phyloP scores from a whole-genome alignment of 2,113 vertebrate genomes.

The Syngnathus scovelli region DNA sequence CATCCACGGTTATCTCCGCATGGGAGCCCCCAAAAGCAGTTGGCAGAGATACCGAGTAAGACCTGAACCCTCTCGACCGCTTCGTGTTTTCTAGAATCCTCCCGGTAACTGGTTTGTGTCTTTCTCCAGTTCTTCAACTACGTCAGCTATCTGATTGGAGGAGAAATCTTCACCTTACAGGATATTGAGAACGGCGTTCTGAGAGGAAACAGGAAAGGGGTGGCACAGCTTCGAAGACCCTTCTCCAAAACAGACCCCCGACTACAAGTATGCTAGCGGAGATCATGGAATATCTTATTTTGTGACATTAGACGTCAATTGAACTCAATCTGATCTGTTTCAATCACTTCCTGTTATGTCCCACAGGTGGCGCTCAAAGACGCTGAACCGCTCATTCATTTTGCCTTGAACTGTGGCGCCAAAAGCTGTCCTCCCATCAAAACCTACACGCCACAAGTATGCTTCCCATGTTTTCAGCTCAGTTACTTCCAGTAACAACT shows the following conservation, averaged over 20 bases:
- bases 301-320: neutral
- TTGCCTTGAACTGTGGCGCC: slow-evolving; percentile 75
- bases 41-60: slow-evolving; percentile 77
- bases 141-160: slow-evolving; percentile 78
- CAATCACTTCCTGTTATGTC: slow-evolving; percentile 5
- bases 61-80: neutral
- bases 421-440: slow-evolving; percentile 76
- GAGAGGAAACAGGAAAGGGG: slow-evolving; percentile 73
- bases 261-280: slow-evolving; percentile 56
- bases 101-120: neutral
- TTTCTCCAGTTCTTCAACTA: slow-evolving; percentile 74
- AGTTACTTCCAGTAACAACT: neutral
- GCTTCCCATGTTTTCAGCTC: neutral
- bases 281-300: neutral
- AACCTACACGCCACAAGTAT: slow-evolving; percentile 71
- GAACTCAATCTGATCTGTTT: neutral
- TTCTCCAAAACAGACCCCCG: slow-evolving; percentile 75
- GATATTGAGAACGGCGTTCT: slow-evolving; percentile 77
- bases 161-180: slow-evolving; percentile 75
- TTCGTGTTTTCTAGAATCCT: no score
- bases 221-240: slow-evolving; percentile 68
- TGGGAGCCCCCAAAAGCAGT: slow-evolving; percentile 71
- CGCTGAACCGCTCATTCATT: slow-evolving; percentile 74
- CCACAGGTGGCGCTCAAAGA: slow-evolving; percentile 70
- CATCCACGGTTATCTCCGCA: slow-evolving; percentile 70